phyloP scores from a whole-genome alignment of 2,888 invertebrate species.

The Seira musarum region DNA sequence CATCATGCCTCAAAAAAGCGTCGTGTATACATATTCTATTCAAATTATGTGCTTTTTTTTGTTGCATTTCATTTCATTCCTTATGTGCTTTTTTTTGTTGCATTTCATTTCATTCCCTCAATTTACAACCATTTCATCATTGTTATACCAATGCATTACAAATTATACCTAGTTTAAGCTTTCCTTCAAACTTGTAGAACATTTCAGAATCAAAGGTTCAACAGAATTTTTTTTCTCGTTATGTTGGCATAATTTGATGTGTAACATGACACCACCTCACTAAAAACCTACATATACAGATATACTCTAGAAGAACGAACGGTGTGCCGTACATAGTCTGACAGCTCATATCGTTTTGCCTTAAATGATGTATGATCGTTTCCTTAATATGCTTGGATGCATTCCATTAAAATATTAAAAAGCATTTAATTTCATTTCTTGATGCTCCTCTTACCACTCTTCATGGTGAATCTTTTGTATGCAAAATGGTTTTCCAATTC shows the following conservation, averaged over 20 bases:
- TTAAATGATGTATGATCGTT: background rate
- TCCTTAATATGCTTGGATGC: background rate
- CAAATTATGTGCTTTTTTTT: too few species aligned
- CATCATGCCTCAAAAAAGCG: background rate
- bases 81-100: too few species aligned
- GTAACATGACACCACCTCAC: constrained; percentile 50
- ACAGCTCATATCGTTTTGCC: too few species aligned
- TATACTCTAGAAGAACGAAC: background rate
- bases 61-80: too few species aligned
- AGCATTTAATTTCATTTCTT: constrained; percentile 33
- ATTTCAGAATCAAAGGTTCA: constrained; percentile 31
- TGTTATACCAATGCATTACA: background rate
- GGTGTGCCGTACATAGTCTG: too few species aligned
- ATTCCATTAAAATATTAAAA: constrained; percentile 40
- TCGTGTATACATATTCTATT: too few species aligned
- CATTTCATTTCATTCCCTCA: too few species aligned
- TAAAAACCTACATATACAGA: background rate
- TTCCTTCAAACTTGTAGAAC: constrained; percentile 22
- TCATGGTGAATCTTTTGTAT: background rate
- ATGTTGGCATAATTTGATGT: constrained; percentile 34
- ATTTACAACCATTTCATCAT: background rate
- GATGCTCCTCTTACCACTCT: constrained; percentile 9
- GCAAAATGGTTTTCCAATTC: constrained; percentile 41
- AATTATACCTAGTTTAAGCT: background rate
- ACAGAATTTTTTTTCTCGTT: constrained; percentile 24